These are phyloP conservation scores for Zootoca vivipara DNA, from an alignment of 2,113 vertebrate genomes.

Conservation along the genomic window DNA sequence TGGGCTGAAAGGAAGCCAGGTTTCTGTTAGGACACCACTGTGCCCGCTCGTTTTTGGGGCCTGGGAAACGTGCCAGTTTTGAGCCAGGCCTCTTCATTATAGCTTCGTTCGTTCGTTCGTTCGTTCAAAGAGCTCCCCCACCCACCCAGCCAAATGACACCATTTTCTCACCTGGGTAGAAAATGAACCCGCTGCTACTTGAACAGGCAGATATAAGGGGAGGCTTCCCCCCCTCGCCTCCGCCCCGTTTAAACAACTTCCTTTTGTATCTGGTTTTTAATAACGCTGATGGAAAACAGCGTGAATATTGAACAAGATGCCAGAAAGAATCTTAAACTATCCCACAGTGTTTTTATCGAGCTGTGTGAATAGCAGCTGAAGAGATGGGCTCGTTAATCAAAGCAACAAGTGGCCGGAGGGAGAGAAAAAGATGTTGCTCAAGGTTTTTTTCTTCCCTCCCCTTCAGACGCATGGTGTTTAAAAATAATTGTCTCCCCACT, in stretches of 20 bases:
- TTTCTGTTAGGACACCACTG: slow-evolving; percentile 71
- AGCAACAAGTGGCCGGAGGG: slow-evolving; percentile 31
- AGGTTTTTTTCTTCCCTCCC: slow-evolving; percentile 44
- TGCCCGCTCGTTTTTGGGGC: slow-evolving; percentile 57
- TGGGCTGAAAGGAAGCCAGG: slow-evolving; percentile 74
- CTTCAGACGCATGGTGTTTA: slow-evolving; percentile 30
- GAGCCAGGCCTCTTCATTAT: slow-evolving; percentile 62
- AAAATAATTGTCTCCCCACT: slow-evolving; percentile 52
- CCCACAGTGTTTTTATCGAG: slow-evolving; percentile 62
- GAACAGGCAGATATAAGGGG: slow-evolving; percentile 53
- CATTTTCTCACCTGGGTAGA: slow-evolving; percentile 72
- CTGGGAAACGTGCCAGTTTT: slow-evolving; percentile 67
- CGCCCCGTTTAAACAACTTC: slow-evolving; percentile 61
- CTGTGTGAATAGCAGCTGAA: slow-evolving; percentile 53
- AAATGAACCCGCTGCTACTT: slow-evolving; percentile 67
- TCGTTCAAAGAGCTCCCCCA: slow-evolving; percentile 61
- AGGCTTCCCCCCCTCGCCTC: slow-evolving; percentile 24
- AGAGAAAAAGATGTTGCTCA: slow-evolving; percentile 47
- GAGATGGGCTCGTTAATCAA: slow-evolving; percentile 54
- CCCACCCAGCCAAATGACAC: slow-evolving; percentile 57
- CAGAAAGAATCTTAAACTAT: slow-evolving; percentile 57
- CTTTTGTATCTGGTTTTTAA: slow-evolving; percentile 70
- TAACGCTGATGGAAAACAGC: slow-evolving; percentile 53
- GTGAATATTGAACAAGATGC: slow-evolving; percentile 66
- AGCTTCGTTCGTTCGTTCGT: slow-evolving; percentile 58